Base-by-base conservation (phyloP, 2,797 vertebrate genomes). In the Clarias platycephalus region DNA sequence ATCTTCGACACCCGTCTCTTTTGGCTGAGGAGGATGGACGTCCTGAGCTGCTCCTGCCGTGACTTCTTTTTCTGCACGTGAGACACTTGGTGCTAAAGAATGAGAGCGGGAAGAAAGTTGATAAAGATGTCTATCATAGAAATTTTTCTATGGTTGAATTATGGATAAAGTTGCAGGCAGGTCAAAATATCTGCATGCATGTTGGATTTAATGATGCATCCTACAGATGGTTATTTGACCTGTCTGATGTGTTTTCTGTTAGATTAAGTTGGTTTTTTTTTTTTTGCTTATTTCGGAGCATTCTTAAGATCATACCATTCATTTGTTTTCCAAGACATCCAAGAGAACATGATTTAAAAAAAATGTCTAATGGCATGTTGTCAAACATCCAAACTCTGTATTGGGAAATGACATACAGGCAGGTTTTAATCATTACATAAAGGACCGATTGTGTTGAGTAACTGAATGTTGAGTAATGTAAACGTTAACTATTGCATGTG, bases 21-120 rank as follows among this genome's bases (percentile, higher is more conserved):
- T 86, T 83, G 75, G n/a, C 87, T n/a, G 91, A 84, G 85, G 34
- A 8, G 37, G 62, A 26, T 64, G n/a, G 87, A 71, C 77, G 72
- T 87, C 77, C 87, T 88, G 87, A 85, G 85, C 67, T 79, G 5
- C 0, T 9, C 20, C 80, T 80, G 87, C 79, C 87, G 83, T 89
- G 70, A 84, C 86, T 90, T 92, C 86, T 92, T 83, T 93, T 90
- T 86, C 90, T 84, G 67, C 91, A 92, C 93, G 87, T 79, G 85
- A 92, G 87, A 84, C 87, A 94, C 83, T 89, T 92, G 94, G 91
- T 80, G 92, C 96, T 97, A 90, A 60, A 86, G 89, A 34, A 71
- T 8, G 55, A 81, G 88, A 83, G 53, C 0, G 22, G 58, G 28
- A 72, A 83, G 24, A 82, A 53, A 79, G n/a, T 18, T 58, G 49